These are phyloP conservation scores for Prunella strophiata DNA, from an alignment of 2,797 vertebrate genomes.

Conservation along the genomic window DNA sequence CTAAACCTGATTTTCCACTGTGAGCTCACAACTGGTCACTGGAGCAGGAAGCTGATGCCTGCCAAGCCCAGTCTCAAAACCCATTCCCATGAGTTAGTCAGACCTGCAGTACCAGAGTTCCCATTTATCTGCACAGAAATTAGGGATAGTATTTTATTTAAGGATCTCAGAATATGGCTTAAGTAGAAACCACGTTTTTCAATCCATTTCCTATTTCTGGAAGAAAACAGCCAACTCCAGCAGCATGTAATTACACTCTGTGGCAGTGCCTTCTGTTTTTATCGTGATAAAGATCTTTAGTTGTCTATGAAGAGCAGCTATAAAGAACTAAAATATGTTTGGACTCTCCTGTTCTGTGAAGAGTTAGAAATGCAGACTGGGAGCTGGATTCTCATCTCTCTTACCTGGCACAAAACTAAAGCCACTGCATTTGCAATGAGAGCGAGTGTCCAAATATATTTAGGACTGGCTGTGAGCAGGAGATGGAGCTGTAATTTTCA, in stretches of 20 bases:
- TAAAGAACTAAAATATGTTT: constrained; percentile 35
- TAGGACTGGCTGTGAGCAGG: constrained; percentile 22
- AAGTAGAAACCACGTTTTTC: constrained; percentile 28
- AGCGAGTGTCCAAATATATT: not conserved
- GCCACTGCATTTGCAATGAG: constrained; percentile 8
- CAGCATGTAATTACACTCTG: constrained; percentile 51
- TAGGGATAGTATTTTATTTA: not conserved
- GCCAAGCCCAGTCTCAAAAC: not conserved
- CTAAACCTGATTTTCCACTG: not conserved
- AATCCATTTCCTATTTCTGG: constrained; percentile 16
- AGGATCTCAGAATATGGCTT: not conserved
- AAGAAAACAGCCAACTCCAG: constrained; percentile 35
- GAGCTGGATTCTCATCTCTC: constrained; percentile 30
- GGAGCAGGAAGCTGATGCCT: not conserved
- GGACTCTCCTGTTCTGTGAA: constrained; percentile 30
- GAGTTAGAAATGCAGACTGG: constrained; percentile 25
- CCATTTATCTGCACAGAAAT: not conserved
- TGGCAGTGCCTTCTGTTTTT: constrained; percentile 52
- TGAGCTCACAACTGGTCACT: not conserved
- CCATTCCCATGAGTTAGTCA: not conserved
- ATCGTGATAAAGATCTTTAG: constrained; percentile 49
- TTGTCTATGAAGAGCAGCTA: constrained; percentile 48
- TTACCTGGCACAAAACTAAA: constrained; percentile 47
- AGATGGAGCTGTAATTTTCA: constrained; percentile 22
- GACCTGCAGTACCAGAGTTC: not conserved